These are phyloP conservation scores for Probosciger aterrimus DNA, from an alignment of 2,113 vertebrate species.

Conservation along the genomic window DNA sequence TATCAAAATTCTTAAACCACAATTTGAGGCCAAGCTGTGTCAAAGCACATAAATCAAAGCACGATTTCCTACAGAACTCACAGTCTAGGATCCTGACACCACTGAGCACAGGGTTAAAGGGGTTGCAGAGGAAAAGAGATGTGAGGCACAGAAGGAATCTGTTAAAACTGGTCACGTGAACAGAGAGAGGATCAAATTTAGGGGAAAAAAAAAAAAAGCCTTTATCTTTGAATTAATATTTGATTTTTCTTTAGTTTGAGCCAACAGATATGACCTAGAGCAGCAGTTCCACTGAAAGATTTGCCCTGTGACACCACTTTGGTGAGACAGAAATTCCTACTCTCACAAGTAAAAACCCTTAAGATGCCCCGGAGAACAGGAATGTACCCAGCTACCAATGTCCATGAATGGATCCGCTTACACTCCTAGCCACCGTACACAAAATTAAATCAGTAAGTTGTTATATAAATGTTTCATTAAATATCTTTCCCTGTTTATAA, in stretches of 20 bases:
- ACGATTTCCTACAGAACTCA: background rate
- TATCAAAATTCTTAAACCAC: background rate
- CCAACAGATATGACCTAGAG: background rate
- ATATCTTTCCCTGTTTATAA: background rate
- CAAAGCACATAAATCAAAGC: background rate
- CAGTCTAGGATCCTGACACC: background rate
- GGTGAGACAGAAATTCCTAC: background rate
- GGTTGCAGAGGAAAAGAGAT: background rate
- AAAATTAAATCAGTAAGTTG: background rate
- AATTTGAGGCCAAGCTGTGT: background rate
- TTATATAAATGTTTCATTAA: background rate
- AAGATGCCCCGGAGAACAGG: too few relatives aligned
- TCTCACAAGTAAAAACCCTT: background rate
- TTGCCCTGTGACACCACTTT: background rate
- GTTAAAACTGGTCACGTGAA: background rate
- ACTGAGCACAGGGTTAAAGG: background rate
- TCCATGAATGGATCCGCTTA: rapidly evolving
- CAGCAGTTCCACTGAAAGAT: background rate
- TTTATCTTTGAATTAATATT: background rate
- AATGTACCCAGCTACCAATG: background rate
- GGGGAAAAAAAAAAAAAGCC: too few relatives aligned
- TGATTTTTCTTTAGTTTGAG: background rate
- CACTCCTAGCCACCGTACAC: background rate
- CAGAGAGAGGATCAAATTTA: background rate
- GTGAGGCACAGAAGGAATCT: background rate